A percentile compares a stretch with the other conserved stretches of the same genome.
These are phyloP conservation scores for Eriocheir sinensis DNA, from an alignment of 1,140 invertebrate species.

Conservation along the genomic window DNA sequence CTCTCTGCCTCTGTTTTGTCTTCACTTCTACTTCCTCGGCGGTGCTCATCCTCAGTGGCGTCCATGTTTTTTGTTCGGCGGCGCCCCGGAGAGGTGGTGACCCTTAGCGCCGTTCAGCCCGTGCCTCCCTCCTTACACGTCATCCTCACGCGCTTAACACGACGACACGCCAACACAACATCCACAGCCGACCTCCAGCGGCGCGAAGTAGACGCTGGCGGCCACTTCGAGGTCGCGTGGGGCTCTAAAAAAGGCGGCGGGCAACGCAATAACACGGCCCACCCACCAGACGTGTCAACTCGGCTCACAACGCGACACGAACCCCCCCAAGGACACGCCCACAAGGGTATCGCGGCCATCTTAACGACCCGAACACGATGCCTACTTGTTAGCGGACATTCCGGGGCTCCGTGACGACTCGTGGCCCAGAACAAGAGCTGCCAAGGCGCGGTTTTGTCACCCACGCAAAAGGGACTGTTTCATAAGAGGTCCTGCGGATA, in stretches of 20 bases:
- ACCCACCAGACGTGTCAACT: neutral
- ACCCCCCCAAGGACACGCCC: neutral
- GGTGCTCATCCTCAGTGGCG: neutral
- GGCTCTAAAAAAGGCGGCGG: neutral
- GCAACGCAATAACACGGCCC: neutral
- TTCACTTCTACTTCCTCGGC: neutral
- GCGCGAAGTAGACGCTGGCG: neutral
- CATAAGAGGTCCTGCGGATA: no score
- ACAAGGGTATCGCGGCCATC: neutral
- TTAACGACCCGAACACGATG: neutral
- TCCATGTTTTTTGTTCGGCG: neutral
- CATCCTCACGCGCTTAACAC: neutral
- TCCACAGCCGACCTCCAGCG: neutral
- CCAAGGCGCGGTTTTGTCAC: no score
- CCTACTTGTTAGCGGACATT: conserved; percentile 4
- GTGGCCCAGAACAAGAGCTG: neutral
- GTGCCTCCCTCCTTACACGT: neutral
- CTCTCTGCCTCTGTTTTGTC: no score
- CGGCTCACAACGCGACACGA: neutral
- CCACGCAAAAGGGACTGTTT: no score
- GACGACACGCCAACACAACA: neutral
- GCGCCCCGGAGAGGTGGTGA: neutral
- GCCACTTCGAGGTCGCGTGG: neutral
- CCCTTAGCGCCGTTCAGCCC: neutral
- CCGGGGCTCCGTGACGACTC: neutral